A percentile compares a stretch with the other conserved stretches of the same genome.
These are phyloP conservation scores for Equus przewalskii DNA, from an alignment of 2,113 vertebrate species.

Conservation along the genomic window DNA sequence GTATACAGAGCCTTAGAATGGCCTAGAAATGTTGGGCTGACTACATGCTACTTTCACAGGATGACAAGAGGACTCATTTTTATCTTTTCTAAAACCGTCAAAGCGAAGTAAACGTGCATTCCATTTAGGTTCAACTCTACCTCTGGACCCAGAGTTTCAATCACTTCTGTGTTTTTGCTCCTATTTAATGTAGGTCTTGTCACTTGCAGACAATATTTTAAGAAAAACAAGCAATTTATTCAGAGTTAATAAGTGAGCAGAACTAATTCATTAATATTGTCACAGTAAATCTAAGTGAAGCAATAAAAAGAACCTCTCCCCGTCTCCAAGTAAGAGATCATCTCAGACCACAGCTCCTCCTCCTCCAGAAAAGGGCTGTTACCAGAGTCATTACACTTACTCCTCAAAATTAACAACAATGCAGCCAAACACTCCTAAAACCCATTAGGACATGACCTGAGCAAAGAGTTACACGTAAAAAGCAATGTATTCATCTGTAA, in stretches of 20 bases:
- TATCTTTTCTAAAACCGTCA: neutral
- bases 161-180: neutral
- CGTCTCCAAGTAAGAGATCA: neutral
- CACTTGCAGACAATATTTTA: neutral
- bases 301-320: neutral
- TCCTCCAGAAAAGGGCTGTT: neutral
- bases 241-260: neutral
- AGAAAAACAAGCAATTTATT: neutral
- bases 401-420: neutral
- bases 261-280: slow-evolving; percentile 35
- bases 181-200: neutral
- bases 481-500: neutral
- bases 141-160: neutral
- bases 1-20: neutral
- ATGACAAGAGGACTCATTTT: neutral
- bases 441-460: neutral
- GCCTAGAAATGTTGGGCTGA: neutral
- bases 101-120: neutral
- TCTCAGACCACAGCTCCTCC: neutral
- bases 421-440: neutral
- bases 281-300: neutral
- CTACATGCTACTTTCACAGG: neutral
- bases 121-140: neutral
- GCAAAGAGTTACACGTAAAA: neutral
- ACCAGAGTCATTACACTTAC: neutral